Evolutionary conservation across 2,888 invertebrate genomes (phyloP), one percentile per base, ranked within the genome.

Genomic region (Acanthosepion esculentum): DNA sequence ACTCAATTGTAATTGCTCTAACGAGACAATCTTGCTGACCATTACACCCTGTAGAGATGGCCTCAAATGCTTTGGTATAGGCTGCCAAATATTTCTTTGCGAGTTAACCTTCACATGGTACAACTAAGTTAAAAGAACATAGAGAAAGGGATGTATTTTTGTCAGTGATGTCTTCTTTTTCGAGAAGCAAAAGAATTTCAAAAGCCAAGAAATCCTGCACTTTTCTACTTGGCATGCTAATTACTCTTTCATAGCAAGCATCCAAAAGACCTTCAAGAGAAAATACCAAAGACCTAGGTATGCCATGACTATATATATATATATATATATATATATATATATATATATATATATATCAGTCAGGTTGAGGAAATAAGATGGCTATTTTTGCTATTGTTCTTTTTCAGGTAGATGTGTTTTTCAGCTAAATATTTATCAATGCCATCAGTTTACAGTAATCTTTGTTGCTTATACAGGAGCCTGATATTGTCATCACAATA

Each of bases 261-360:
- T 12, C 10, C 78, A 78, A n/a, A n/a, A 78, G 59, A 59, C 59
- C 59, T 59, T 59, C 59, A 59, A 59, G 23, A 23, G 59, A n/a
- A n/a, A 78, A 78, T n/a, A 78, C n/a, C 78, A n/a, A 78, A n/a
- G n/a, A n/a, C 78, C 12, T 78, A 15, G n/a, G n/a, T 78, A 78
- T 78, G 78, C 78, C 12, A 78, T 78, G 18, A 18, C 23, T 64
- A 41, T 41, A 41, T 41, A 41, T 41, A 41, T 41, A n/a, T 78
- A n/a, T 78, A 78, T 78, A n/a, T 78, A n/a, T n/a, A n/a, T 78
- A n/a, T 78, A 78, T 78, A n/a, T 78, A n/a, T n/a, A n/a, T 78
- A n/a, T 78, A 78, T 78, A n/a, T 78, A n/a, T 78, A n/a, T 78
- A 78, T 78, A n/a, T 78, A n/a, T n/a, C 20, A 23, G 59, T 7